Evolutionary conservation across 2,888 invertebrate species (phyloP), one percentile per base, ranked within the genome.

Genomic region (Meloe dianella): DNA sequence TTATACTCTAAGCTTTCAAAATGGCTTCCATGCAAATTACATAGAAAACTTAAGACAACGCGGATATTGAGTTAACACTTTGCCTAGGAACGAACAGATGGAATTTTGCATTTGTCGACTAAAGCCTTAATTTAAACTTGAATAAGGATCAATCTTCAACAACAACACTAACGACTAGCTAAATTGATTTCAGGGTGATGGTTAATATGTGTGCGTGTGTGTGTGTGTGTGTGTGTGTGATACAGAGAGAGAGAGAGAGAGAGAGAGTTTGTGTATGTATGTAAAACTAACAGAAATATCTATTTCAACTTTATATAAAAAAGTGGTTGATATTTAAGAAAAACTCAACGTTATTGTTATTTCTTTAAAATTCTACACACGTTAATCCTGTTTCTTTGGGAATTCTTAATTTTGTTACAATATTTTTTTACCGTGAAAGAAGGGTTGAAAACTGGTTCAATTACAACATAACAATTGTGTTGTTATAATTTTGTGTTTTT

Each of bases 11-110:
- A 79, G 81, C 81, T 82, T 82, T 82, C 83, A 83, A 83, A 83
- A 83, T 83, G 83, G 83, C 83, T 81, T 81, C 83, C 81, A 83
- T 83, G 83, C 81, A 83, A 83, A 83, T 83, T 83, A 82, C 81
- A 81, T 80, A 82, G 82, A 83, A 83, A 83, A 83, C 83, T 83
- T 83, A 83, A 82, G 83, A 83, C 82, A 82, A 79, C 81, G 80
- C 80, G 82, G 80, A 83, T 83, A 82, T 82, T 83, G 82, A 83
- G 82, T 82, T 82, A 82, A 80, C 82, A 79, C 79, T 69, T 69
- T 80, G 75, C 77, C 73, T 70, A 73, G 66, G 69, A 63, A 71
- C 69, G 72, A 68, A 63, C 61, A 70, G 60, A 66, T 67, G 67
- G 68, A 63, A 66, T 54, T 54, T 54, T 54, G 24, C 24, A 54